Percentiles rank a stretch among this genome's conserved stretches.
phyloP scores from a whole-genome alignment of 2,888 invertebrate genomes.

The Geophilus truncorum region DNA sequence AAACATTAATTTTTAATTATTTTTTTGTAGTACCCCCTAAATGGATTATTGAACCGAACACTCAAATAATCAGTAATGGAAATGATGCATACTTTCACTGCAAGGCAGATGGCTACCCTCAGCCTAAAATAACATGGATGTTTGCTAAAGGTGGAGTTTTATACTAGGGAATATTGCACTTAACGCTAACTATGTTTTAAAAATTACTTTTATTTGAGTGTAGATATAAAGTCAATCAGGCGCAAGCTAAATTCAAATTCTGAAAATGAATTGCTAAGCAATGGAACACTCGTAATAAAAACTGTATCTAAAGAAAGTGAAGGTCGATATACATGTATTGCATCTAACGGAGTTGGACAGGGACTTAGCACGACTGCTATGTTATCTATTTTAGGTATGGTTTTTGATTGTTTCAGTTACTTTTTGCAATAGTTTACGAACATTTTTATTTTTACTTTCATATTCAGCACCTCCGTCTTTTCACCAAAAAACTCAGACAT shows the following conservation, averaged over 20 bases:
- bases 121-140: constrained; percentile 2
- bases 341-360: constrained; percentile 14
- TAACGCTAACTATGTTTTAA: not conserved
- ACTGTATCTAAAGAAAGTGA: not conserved
- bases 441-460: not conserved
- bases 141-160: not conserved
- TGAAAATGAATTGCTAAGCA: not conserved
- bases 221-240: not conserved
- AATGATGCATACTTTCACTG: constrained; percentile 13
- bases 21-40: constrained; percentile 36
- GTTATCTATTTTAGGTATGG: not conserved
- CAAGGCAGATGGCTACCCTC: constrained; percentile 9
- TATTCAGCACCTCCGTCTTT: not conserved
- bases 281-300: constrained; percentile 3
- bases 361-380: not conserved
- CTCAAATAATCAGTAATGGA: constrained; percentile 27
- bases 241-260: not conserved
- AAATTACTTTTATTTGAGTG: not conserved
- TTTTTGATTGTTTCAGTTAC: too few relatives aligned
- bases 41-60: constrained; percentile 35
- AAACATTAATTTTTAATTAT: too few relatives aligned
- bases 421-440: too few relatives aligned
- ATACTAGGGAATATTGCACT: too few relatives aligned
- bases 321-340: not conserved
- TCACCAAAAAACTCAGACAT: not conserved